Base-by-base conservation (phyloP, 1,140 invertebrate genomes). In the Drosophila nasuta region DNA sequence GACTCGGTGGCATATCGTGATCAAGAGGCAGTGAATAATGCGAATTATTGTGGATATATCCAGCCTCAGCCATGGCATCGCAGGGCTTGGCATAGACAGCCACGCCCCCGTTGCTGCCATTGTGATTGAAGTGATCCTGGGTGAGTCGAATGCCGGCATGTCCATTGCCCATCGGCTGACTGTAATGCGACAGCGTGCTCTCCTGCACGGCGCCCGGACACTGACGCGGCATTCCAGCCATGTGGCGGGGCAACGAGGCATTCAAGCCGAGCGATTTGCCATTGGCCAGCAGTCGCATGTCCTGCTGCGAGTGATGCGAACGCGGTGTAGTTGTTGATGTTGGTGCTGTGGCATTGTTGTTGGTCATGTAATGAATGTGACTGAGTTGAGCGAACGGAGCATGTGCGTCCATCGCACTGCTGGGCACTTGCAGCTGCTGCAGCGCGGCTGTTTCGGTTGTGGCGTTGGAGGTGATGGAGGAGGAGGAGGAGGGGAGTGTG, bases 301-400 rank as follows among this genome's bases (percentile, higher is more conserved):
- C 86, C 77, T 90, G 86, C 66, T 91, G 78, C 20, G 82, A 88
- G 58, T 90, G 81, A 20, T 87, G 81, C 41, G 76, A 72, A 43
- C 76, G 67, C n/a, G 71, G 46, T 28, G 62, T 59, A 49, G 69
- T 49, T 35, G 56, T 35, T 3, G n/a, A n/a, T 33, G 33, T 63
- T 8, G 30, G 5, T 8, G 7, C 13, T 69, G 60, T 11, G 63
- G 68, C 5, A 38, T 10, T 38, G 51, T 91, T 92, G 46, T 91
- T 90, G 76, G 86, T 89, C 91, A 92, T 92, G 57, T 91, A 83
- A 65, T 92, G 92, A n/a, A 92, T 91, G 77, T 92, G 92, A 62
- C 91, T 91, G 20, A 93, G 87, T 46, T 92, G 92, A 49, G 90
- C 91, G 33, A 93, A 92, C 30, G 92, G 66, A 13, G 91, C 80